These are phyloP conservation scores for Protonibea diacanthus DNA, from an alignment of 2,797 vertebrate genomes.

Conservation along the genomic window DNA sequence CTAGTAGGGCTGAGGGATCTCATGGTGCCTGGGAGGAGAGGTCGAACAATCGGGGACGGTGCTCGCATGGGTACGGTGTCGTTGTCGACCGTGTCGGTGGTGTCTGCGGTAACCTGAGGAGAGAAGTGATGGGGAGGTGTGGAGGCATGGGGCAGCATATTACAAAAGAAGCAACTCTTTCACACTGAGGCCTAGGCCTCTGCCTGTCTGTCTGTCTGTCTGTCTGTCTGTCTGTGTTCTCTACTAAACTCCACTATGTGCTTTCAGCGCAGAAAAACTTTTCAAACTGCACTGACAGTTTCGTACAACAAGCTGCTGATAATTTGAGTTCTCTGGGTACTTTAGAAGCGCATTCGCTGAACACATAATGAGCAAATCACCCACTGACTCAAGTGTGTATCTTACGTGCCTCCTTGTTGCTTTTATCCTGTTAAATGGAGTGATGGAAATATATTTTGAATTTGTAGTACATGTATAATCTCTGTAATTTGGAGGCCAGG, in stretches of 20 bases:
- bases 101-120: constrained; percentile 94
- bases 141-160: constrained; percentile 70
- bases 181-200: not conserved
- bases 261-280: not conserved
- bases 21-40: constrained; percentile 92
- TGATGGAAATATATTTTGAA: not conserved
- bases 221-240: not conserved
- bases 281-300: not conserved
- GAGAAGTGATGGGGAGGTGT: constrained; percentile 79
- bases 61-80: constrained; percentile 86
- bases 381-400: not conserved
- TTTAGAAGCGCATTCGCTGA: not conserved
- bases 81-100: constrained; percentile 76
- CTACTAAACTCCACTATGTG: not conserved
- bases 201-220: not conserved
- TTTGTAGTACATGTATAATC: not conserved
- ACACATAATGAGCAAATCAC: not conserved
- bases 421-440: not conserved
- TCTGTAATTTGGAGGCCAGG: not conserved
- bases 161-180: constrained; percentile 61
- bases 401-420: not conserved
- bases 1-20: constrained; percentile 84
- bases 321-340: not conserved
- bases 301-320: not conserved
- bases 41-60: constrained; percentile 92